These are phyloP conservation scores for Pontoporia blainvillei DNA, from an alignment of 2,113 vertebrate genomes.

Conservation along the genomic window DNA sequence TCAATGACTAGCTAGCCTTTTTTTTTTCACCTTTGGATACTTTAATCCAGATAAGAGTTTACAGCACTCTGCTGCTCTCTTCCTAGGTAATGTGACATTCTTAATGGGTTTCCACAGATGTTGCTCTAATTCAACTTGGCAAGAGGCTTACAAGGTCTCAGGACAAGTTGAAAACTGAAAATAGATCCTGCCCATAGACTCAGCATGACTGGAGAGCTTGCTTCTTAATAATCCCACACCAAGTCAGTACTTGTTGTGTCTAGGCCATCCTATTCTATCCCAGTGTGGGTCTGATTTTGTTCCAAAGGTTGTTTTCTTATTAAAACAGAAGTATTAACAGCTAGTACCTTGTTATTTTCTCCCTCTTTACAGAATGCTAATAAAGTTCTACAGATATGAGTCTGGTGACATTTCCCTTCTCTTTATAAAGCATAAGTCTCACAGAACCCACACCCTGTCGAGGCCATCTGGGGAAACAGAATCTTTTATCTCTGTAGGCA, in stretches of 20 bases:
- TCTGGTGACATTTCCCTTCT: constrained; percentile 40
- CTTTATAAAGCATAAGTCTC: constrained; percentile 1
- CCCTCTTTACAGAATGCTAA: neutral
- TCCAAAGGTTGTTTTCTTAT: constrained; percentile 49
- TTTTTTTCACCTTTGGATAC: neutral
- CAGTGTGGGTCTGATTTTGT: constrained; percentile 45
- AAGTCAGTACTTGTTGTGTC: constrained; percentile 1
- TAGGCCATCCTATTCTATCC: constrained; percentile 5
- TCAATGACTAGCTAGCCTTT: neutral
- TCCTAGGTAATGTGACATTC: constrained; percentile 7
- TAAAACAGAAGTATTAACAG: constrained; percentile 48
- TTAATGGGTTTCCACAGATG: constrained; percentile 11
- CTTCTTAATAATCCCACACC: constrained; percentile 14
- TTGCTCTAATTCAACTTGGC: constrained; percentile 46
- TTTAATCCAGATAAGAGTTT: neutral
- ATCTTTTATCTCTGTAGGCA: neutral
- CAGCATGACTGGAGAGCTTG: neutral
- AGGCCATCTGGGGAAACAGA: constrained; percentile 3
- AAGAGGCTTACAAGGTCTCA: constrained; percentile 28
- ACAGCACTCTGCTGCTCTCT: constrained; percentile 26
- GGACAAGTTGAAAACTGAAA: constrained; percentile 61
- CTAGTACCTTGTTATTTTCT: constrained; percentile 9
- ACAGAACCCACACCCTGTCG: neutral
- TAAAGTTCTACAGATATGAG: neutral
- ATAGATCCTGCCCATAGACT: constrained; percentile 44